Conservation (phyloP, 2,888 invertebrate genomes). For the Achlya flavicornis region DNA sequence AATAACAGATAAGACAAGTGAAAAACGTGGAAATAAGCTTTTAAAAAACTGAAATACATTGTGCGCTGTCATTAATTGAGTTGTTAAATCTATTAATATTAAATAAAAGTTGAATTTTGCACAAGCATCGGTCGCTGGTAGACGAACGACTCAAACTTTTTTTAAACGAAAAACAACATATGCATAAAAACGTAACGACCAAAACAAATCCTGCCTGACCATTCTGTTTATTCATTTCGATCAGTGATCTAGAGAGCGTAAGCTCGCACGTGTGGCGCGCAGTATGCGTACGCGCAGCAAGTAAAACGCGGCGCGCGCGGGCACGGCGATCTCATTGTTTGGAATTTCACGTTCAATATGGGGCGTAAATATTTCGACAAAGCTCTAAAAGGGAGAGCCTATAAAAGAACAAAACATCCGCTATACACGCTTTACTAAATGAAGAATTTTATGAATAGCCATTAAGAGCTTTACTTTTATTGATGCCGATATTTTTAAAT, state of each 20-base stretch:
- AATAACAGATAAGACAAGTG: neutral
- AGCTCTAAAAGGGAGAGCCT: conserved; percentile 71
- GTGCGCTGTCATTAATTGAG: too few relatives aligned
- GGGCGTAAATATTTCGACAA: conserved; percentile 82
- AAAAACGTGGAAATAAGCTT: neutral
- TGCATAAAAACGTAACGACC: conserved; percentile 14
- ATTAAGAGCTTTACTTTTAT: neutral
- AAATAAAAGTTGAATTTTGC: too few relatives aligned
- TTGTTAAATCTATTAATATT: too few relatives aligned
- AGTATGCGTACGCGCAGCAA: conserved; percentile 1
- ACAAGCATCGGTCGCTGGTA: too few relatives aligned
- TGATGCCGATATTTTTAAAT: too few relatives aligned
- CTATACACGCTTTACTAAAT: conserved; percentile 30
- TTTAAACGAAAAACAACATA: too few relatives aligned
- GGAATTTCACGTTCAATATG: conserved; percentile 79
- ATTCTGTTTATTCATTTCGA: conserved; percentile 59
- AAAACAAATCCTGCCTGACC: conserved; percentile 46
- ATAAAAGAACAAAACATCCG: conserved; percentile 67
- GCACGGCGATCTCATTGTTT: conserved; percentile 70
- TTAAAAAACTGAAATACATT: too few relatives aligned
- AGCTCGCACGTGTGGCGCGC: conserved; percentile 5
- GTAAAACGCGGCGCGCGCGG: conserved; percentile 24
- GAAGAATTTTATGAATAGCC: conserved; percentile 9
- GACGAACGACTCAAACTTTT: too few relatives aligned
- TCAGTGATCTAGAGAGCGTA: conserved; percentile 50